Percentiles rank a stretch among this genome's conserved stretches.
Evolutionary conservation across 2,113 vertebrate species (phyloP).

Genomic region (Diphyllodes magnificus): DNA sequence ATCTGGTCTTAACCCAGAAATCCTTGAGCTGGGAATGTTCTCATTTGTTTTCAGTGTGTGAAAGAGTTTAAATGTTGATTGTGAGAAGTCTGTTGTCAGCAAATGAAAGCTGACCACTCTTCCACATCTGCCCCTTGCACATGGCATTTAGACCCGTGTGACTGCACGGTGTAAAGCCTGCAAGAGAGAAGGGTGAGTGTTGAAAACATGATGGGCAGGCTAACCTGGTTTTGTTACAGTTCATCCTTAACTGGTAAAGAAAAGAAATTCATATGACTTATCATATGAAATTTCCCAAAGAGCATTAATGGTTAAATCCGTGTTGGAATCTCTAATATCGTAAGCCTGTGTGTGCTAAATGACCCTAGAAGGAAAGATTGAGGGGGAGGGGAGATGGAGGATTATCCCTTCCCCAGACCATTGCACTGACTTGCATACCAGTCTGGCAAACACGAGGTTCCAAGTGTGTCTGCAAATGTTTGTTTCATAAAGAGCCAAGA

Average conservation of each 20-base stretch:
- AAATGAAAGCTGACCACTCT: background rate
- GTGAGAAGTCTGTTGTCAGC: background rate
- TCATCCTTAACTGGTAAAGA: constrained; percentile 3
- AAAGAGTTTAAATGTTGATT: background rate
- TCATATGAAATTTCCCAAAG: constrained; percentile 58
- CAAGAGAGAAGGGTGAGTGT: background rate
- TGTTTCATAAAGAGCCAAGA: constrained; percentile 54
- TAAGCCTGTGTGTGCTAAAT: constrained; percentile 67
- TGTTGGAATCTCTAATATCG: constrained; percentile 79
- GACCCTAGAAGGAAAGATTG: constrained; percentile 60
- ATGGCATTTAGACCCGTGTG: background rate
- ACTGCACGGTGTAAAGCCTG: background rate
- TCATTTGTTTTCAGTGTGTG: background rate
- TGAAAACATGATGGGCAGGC: background rate
- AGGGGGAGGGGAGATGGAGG: constrained; percentile 41
- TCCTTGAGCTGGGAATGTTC: background rate
- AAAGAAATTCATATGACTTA: constrained; percentile 59
- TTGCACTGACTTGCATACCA: constrained; percentile 57
- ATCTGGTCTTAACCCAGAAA: constrained; percentile 43
- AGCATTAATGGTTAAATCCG: constrained; percentile 84
- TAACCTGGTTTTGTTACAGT: background rate
- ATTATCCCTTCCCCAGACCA: constrained; percentile 62
- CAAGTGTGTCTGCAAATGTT: constrained; percentile 48
- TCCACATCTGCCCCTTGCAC: background rate
- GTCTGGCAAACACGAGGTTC: constrained; percentile 44